Base-by-base conservation (phyloP, 2,113 vertebrate species). In the Glareola pratincola region DNA sequence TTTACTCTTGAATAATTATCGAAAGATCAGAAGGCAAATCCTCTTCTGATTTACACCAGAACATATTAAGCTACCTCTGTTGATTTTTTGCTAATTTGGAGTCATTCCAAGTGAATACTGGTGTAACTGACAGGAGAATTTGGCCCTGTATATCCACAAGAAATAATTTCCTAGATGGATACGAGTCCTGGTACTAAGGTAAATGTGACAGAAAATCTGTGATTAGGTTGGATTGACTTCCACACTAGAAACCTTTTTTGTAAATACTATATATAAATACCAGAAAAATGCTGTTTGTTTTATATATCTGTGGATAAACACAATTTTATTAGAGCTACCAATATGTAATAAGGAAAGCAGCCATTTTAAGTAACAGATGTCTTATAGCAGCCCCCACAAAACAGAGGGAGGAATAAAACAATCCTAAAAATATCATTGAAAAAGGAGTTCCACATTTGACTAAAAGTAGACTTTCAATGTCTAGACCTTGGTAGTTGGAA, bases 321-420 rank as follows among this genome's bases (percentile, higher is more conserved):
- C 89, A 87, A 96, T 97, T 98, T 98, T 97, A 98, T 97, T 97
- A 97, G 96, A 95, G 90, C 88, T 97, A 97, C 94, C 97, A 97
- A 92, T 95, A 96, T 96, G 94, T 94, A 97, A 97, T 97, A 97
- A 95, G 89, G 50, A 51, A 95, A 92, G 94, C 64, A 81, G 80
- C 88, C 83, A 71, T 94, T 93, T 96, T 96, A 94, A 95, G 95
- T 78, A 96, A 85, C 97, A 88, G 79, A 94, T 89, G 89, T 91
- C 85, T 50, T 92, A 86, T 68, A 94, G 86, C 93, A 90, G 71
- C n/a, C 53, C 47, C 56, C 89, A 93, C 66, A 88, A 97, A 95
- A 96, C n/a, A 91, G n/a, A 22, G 21, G 17, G 77, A 48, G 57
- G 81, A 82, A 95, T 89, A 93, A 95, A 96, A 94, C 30, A 79